Evolutionary conservation across 2,797 vertebrate genomes (phyloP).

Genomic region (Coilia nasus): DNA sequence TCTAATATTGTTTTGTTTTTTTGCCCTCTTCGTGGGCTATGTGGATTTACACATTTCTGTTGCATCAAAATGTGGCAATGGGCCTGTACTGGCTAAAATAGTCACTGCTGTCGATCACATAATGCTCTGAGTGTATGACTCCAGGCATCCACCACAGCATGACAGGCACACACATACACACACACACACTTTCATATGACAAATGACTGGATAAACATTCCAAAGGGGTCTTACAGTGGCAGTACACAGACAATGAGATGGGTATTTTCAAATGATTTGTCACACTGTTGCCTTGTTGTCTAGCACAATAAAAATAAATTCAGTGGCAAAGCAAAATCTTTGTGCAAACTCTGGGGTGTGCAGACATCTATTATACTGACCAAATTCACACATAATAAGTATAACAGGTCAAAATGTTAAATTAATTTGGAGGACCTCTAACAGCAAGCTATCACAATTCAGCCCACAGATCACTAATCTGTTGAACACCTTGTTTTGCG

Average conservation of each 20-base stretch:
- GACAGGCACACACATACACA: neutral
- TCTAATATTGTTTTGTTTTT: neutral
- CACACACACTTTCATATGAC: neutral
- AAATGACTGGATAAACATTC: neutral
- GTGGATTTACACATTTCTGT: neutral
- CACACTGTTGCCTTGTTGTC: neutral
- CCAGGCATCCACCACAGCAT: neutral
- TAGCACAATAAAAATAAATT: neutral
- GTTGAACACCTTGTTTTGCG: neutral
- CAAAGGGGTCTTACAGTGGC: neutral
- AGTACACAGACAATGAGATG: neutral
- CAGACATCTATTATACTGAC: neutral
- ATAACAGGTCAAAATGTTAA: neutral
- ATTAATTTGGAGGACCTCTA: neutral
- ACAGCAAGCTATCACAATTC: neutral
- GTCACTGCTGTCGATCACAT: neutral
- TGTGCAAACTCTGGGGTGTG: neutral
- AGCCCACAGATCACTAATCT: neutral
- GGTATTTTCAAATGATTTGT: neutral
- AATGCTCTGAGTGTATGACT: neutral
- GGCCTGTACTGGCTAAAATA: constrained; percentile 5
- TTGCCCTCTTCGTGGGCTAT: neutral
- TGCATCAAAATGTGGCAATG: neutral
- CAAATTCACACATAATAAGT: neutral
- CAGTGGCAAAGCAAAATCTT: neutral